phyloP scores from a whole-genome alignment of 2,888 invertebrate genomes.

The Crepidodera aurea region DNA sequence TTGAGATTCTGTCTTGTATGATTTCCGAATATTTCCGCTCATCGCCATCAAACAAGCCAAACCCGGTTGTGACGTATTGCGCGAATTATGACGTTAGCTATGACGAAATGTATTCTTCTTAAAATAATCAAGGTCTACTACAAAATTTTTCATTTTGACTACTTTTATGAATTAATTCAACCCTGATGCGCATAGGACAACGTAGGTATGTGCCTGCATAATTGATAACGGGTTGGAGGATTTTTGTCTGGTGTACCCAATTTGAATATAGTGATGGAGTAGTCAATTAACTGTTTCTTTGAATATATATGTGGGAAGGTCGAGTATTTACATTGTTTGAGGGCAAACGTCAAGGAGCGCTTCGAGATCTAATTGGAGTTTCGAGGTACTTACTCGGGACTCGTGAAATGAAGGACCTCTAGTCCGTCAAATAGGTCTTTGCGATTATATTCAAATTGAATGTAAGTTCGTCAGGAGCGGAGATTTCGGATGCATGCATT shows the following conservation, averaged over 20 bases:
- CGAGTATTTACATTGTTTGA: constrained; percentile 17
- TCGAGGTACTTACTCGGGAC: constrained; percentile 6
- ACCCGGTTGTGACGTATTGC: no score
- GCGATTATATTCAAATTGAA: constrained; percentile 5
- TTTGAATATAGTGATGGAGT: constrained; percentile 10
- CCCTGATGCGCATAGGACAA: neutral
- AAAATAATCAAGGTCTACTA: no score
- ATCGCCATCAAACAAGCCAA: no score
- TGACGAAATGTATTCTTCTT: no score
- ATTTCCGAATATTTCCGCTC: no score
- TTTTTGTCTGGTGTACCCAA: constrained; percentile 7
- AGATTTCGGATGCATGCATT: neutral
- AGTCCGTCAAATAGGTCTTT: neutral
- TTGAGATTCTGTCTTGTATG: no score
- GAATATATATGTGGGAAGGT: constrained; percentile 12
- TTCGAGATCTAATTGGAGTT: constrained; percentile 10
- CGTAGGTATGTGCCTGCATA: constrained; percentile 1
- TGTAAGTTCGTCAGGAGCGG: neutral
- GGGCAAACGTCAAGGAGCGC: constrained; percentile 11
- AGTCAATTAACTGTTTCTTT: constrained; percentile 17
- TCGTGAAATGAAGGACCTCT: constrained; percentile 1
- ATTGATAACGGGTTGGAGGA: constrained; percentile 1
- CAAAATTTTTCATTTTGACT: no score
- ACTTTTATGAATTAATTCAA: neutral
- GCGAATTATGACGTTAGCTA: no score